Conservation (phyloP, 2,797 vertebrate species). For the Macroramphosus scolopax region DNA sequence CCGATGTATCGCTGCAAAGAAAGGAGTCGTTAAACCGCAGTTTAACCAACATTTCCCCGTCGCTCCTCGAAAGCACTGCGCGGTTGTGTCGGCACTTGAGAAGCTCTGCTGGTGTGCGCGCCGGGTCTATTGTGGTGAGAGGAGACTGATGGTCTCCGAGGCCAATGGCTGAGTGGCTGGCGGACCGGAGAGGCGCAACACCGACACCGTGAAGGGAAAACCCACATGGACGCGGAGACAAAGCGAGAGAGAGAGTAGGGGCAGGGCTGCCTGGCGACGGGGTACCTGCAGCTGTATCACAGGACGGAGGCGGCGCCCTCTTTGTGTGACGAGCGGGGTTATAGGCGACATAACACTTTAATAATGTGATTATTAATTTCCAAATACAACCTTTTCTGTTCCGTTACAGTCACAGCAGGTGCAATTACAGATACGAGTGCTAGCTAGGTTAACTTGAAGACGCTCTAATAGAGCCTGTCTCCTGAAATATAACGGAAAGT, state of each 20-base stretch:
- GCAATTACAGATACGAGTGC: too few species aligned
- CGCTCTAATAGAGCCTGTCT: too few species aligned
- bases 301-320: too few species aligned
- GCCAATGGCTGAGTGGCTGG: slow-evolving; percentile 61
- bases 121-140: slow-evolving; percentile 61
- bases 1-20: slow-evolving; percentile 39
- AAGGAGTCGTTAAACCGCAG: slow-evolving; percentile 41
- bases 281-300: slow-evolving; percentile 18
- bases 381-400: too few species aligned
- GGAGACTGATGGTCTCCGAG: slow-evolving; percentile 67
- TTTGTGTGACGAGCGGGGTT: too few species aligned
- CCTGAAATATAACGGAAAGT: too few species aligned
- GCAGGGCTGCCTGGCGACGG: slow-evolving; percentile 18
- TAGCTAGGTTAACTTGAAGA: too few species aligned
- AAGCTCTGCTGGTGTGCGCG: slow-evolving; percentile 6
- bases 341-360: too few species aligned
- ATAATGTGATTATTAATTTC: too few species aligned
- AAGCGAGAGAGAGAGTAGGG: slow-evolving; percentile 36
- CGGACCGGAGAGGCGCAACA: slow-evolving; percentile 19
- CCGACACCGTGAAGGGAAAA: slow-evolving; percentile 23
- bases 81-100: slow-evolving; percentile 13
- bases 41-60: slow-evolving; percentile 78
- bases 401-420: too few species aligned
- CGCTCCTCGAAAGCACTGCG: slow-evolving; percentile 50
- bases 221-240: slow-evolving; percentile 52